A percentile compares a stretch with the other conserved stretches of the same genome.
phyloP scores from a whole-genome alignment of 2,888 invertebrate genomes.

The Xestia c-nigrum region DNA sequence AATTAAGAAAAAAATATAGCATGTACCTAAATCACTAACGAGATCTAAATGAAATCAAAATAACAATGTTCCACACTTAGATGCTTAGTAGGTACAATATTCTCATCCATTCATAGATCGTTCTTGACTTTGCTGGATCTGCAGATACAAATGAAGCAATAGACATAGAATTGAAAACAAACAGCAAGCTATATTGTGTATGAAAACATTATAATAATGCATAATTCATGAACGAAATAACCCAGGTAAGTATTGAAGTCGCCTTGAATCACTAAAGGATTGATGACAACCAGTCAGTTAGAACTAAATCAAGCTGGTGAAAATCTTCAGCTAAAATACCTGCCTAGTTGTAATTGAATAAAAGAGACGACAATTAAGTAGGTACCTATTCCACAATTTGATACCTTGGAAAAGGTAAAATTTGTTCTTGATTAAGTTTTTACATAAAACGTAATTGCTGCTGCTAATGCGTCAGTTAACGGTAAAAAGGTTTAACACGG shows the following conservation, averaged over 20 bases:
- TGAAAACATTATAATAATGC: constrained; percentile 29
- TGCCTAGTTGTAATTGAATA: neutral
- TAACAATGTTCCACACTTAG: neutral
- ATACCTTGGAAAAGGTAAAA: neutral
- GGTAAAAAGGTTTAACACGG: neutral
- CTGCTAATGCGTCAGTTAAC: neutral
- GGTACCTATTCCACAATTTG: neutral
- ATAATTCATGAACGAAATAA: constrained; percentile 30
- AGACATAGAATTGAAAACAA: constrained; percentile 1
- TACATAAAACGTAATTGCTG: neutral
- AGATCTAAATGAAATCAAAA: neutral
- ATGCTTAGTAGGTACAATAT: neutral
- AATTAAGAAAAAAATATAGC: neutral
- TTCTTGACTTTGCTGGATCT: neutral
- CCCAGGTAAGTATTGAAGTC: neutral
- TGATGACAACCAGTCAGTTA: neutral
- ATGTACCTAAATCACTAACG: neutral
- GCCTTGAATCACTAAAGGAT: neutral
- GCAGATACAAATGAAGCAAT: constrained; percentile 9
- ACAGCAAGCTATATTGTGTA: constrained; percentile 3
- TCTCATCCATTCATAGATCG: neutral
- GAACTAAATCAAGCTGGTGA: neutral
- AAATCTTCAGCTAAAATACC: neutral
- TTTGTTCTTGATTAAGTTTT: neutral
- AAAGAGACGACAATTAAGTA: neutral